A percentile compares a stretch with the other conserved stretches of the same genome.
Conservation (phyloP, 2,113 vertebrate genomes). For the Serilophus lunatus region DNA sequence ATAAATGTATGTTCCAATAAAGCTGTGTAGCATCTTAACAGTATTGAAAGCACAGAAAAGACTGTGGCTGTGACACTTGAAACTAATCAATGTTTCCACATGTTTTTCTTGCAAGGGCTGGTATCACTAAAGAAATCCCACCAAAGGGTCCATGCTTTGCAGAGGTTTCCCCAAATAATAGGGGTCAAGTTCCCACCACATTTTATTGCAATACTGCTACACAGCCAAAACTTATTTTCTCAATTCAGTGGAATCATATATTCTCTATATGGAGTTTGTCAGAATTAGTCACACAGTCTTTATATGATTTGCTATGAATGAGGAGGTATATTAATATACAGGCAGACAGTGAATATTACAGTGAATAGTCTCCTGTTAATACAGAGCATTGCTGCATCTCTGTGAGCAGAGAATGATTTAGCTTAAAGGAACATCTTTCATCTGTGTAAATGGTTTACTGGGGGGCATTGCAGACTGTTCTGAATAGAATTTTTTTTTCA, state of each 20-base stretch:
- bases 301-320: conserved; percentile 3
- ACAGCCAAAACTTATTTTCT: not conserved
- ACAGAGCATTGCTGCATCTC: not conserved
- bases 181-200: not conserved
- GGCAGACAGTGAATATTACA: not conserved
- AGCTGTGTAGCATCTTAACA: not conserved
- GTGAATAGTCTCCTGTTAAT: conserved; percentile 31
- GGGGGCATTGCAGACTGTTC: not conserved
- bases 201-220: not conserved
- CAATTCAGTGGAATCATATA: not conserved
- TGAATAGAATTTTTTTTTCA: conserved; percentile 7
- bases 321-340: conserved; percentile 12
- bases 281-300: conserved; percentile 13
- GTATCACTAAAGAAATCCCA: not conserved
- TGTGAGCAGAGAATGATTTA: not conserved
- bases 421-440: conserved; percentile 7
- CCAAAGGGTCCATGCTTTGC: not conserved
- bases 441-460: conserved; percentile 13
- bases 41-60: not conserved
- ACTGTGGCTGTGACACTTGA: not conserved
- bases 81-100: not conserved
- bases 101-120: not conserved
- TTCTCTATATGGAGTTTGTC: not conserved
- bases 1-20: not conserved
- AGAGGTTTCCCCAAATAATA: not conserved